Conservation (phyloP, 1,140 invertebrate species). For the Drosophila littoralis region DNA sequence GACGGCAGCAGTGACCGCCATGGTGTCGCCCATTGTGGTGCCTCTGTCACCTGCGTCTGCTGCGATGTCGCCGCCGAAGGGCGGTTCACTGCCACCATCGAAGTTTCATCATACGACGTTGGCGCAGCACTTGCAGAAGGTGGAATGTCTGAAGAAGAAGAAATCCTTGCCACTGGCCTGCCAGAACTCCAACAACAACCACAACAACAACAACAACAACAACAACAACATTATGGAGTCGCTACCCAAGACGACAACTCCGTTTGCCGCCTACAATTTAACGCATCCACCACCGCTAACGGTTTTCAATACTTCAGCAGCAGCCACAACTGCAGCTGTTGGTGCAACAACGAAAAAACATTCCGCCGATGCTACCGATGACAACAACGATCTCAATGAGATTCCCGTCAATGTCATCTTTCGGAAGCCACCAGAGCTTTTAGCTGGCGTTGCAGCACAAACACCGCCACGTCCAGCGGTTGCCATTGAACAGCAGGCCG, state of each 20-base stretch:
- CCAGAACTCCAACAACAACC: constrained; percentile 57
- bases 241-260: constrained; percentile 35
- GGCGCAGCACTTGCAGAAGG: constrained; percentile 79
- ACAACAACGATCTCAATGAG: constrained; percentile 77
- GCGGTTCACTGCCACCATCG: constrained; percentile 71
- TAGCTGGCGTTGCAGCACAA: constrained; percentile 8
- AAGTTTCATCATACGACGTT: constrained; percentile 81
- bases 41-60: constrained; percentile 23
- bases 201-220: constrained; percentile 51
- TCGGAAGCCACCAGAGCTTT: constrained; percentile 60
- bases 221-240: constrained; percentile 49
- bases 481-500: constrained; percentile 20
- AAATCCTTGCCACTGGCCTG: constrained; percentile 66
- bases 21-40: constrained; percentile 72
- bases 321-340: constrained; percentile 15
- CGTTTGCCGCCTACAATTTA: constrained; percentile 45
- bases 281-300: constrained; percentile 70
- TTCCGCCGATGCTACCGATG: constrained; percentile 66
- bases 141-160: constrained; percentile 73
- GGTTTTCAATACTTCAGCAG: constrained; percentile 51
- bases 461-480: constrained; percentile 23
- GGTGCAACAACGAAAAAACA: constrained; percentile 58
- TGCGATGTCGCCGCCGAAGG: constrained; percentile 58
- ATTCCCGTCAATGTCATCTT: constrained; percentile 83
- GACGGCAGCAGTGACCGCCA: constrained; percentile 69